Conservation (phyloP, 2,113 vertebrate genomes). For the Rhipidura dahli region DNA sequence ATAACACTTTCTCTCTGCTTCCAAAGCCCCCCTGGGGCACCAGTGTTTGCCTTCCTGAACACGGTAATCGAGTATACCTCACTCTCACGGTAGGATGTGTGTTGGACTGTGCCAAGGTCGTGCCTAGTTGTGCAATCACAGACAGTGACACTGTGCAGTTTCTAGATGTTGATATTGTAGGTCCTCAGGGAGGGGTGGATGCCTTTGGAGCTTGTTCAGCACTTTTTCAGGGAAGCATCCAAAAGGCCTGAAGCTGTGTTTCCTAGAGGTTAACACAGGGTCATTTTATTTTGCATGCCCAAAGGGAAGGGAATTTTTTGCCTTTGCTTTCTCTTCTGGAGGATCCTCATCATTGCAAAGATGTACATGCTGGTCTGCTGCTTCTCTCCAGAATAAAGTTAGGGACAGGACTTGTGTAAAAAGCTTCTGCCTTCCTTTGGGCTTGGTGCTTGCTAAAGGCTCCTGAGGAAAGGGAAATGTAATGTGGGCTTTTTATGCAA, state of each 20-base stretch:
- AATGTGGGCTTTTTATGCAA: background rate
- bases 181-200: background rate
- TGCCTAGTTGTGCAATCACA: background rate
- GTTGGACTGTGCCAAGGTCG: background rate
- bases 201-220: background rate
- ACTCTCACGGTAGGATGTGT: background rate
- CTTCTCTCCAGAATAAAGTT: background rate
- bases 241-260: background rate
- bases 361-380: background rate
- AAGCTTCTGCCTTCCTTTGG: background rate
- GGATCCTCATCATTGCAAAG: background rate
- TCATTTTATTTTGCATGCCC: background rate
- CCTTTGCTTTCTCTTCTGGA: background rate
- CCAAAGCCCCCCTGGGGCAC: background rate
- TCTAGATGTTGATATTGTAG: background rate
- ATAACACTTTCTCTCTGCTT: background rate
- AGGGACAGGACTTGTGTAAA: background rate
- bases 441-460: background rate
- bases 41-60: background rate
- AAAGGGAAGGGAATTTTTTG: background rate
- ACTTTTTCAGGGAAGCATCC: background rate
- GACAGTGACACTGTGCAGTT: background rate
- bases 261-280: background rate
- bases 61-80: background rate
- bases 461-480: background rate